Evolutionary conservation across 2,113 vertebrate species (phyloP).

Genomic region (Rafetus swinhoei): DNA sequence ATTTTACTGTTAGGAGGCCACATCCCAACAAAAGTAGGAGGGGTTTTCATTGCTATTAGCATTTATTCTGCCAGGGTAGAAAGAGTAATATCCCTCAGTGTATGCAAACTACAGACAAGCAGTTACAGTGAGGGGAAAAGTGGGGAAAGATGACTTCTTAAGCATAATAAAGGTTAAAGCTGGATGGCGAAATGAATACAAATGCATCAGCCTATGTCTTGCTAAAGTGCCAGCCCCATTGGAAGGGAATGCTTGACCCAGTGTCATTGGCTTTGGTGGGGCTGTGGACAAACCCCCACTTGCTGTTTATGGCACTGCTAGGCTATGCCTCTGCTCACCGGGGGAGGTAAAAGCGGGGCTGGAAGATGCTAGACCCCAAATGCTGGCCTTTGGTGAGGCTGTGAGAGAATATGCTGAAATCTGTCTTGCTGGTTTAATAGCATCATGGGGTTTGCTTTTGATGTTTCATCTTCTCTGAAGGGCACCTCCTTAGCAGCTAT

Average conservation of each 20-base stretch:
- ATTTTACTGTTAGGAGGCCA: background rate
- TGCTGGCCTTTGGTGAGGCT: fast-evolving
- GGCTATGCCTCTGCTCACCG: background rate
- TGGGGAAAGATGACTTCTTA: no score
- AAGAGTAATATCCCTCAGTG: background rate
- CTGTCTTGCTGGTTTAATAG: background rate
- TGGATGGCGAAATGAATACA: background rate
- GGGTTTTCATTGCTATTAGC: no score
- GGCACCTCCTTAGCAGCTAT: background rate
- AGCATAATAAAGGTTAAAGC: background rate
- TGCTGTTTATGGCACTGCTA: background rate
- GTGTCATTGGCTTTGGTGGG: background rate
- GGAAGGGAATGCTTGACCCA: background rate
- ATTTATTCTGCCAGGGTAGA: background rate
- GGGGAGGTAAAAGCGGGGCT: fast-evolving
- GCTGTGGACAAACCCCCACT: background rate
- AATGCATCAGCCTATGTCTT: background rate
- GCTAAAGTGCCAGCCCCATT: background rate
- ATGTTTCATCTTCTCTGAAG: background rate
- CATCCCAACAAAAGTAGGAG: background rate
- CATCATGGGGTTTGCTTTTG: background rate
- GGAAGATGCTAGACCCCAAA: background rate
- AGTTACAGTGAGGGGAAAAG: background rate
- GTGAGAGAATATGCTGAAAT: background rate
- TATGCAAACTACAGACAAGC: background rate